These are phyloP conservation scores for Drosophila rufa DNA, from an alignment of 1,140 invertebrate species.

Conservation along the genomic window DNA sequence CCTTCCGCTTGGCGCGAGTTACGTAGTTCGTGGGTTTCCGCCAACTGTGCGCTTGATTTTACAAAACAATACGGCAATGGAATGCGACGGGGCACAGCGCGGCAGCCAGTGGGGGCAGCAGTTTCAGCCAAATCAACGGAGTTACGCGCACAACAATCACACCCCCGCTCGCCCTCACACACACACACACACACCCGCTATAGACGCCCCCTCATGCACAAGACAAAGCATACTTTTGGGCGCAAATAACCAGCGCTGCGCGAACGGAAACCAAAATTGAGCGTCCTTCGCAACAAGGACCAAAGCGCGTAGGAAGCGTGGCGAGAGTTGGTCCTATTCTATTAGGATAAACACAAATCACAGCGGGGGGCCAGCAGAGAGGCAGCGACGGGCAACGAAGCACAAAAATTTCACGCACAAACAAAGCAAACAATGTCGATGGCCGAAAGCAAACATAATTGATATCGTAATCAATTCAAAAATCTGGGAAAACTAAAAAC, in stretches of 20 bases:
- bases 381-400: neutral
- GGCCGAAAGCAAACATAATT: constrained; percentile 82
- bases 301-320: constrained; percentile 21
- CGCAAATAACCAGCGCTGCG: constrained; percentile 73
- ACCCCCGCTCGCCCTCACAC: neutral
- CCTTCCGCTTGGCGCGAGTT: constrained; percentile 60
- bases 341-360: constrained; percentile 72
- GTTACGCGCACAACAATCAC: constrained; percentile 66
- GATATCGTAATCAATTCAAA: constrained; percentile 84
- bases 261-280: constrained; percentile 68
- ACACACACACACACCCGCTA: constrained; percentile 10
- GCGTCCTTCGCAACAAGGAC: constrained; percentile 44
- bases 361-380: constrained; percentile 13
- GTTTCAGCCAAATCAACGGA: constrained; percentile 73
- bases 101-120: constrained; percentile 9
- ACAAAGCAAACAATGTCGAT: constrained; percentile 75
- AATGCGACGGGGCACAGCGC: constrained; percentile 29
- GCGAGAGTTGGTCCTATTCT: constrained; percentile 52
- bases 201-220: constrained; percentile 20
- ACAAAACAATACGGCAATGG: constrained; percentile 66
- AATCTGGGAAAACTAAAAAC: constrained; percentile 80
- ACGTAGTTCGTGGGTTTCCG: constrained; percentile 63
- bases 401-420: constrained; percentile 68
- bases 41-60: constrained; percentile 56
- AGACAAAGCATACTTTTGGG: constrained; percentile 81